Base-by-base conservation (phyloP, 2,113 vertebrate genomes). In the Acanthochromis polyacanthus region DNA sequence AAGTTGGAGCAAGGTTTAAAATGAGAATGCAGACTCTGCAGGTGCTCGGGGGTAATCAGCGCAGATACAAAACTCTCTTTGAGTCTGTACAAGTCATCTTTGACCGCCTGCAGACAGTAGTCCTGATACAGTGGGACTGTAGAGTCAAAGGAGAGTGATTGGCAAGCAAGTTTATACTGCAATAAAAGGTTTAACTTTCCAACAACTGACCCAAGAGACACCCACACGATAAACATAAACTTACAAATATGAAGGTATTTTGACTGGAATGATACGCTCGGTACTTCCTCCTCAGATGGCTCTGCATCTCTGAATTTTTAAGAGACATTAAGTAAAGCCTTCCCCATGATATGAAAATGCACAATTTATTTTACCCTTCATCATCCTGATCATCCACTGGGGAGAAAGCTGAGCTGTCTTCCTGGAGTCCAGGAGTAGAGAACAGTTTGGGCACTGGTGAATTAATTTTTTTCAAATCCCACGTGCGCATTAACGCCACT, bases 61-160 rank as follows among this genome's bases (percentile, higher is more conserved):
- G 86, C 80, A 20, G 87, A 78, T 57, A 92, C 51, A 4, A 14
- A 58, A n/a, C 40, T 16, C 19, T 66, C 38, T 14, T 75, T 69
- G 4, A 83, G 58, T 59, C 77, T 80, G 10, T 70, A 63, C n/a
- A 93, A 58, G n/a, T 90, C 85, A 0, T 78, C 74, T 14, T 68
- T 90, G 8, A 91, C 10, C 3, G 48, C 62, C 60, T 77, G 81
- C 58, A 94, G 50, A 71, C 88, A 93, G 80, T 94, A 95, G 51
- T 95, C 91, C 85, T 96, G 95, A 83, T 95, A 96, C 10, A 96
- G 84, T 0, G 95, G 95, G 38, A 91, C 95, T 93, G 84, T 28
- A 88, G 22, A 75, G 30, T 48, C 62, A 28, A 30, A 23, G 23
- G 36, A 32, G 1, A 76, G 1, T 45, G 2, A 10, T 3, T 40